Evolutionary conservation across 2,113 vertebrate species (phyloP).

Genomic region (Piaya cayana): DNA sequence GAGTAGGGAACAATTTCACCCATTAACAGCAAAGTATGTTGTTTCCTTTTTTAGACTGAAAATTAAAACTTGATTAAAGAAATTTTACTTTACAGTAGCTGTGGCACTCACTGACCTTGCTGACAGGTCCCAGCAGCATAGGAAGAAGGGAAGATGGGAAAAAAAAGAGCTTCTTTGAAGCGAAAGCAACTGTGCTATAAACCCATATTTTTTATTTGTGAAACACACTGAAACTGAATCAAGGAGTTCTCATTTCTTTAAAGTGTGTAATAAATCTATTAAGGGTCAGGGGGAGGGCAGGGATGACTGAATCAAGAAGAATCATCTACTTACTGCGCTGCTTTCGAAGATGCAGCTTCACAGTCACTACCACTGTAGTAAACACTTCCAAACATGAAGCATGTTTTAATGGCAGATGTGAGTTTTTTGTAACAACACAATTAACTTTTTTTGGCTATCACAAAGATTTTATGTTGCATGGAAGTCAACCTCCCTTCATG

Average conservation of each 20-base stretch:
- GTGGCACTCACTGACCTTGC: neutral
- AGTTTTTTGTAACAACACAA: neutral
- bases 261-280: neutral
- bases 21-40: too few species aligned
- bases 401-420: neutral
- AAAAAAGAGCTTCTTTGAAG: neutral
- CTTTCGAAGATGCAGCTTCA: neutral
- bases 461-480: neutral
- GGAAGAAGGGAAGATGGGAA: neutral
- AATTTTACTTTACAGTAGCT: neutral
- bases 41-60: neutral
- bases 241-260: neutral
- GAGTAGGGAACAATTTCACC: too few species aligned
- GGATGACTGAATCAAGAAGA: neutral
- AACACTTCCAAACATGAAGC: neutral
- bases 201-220: neutral
- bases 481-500: conserved; percentile 25
- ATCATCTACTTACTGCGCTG: neutral
- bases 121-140: neutral
- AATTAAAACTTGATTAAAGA: neutral
- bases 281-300: neutral
- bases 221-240: neutral
- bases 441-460: neutral
- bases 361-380: neutral
- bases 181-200: neutral